phyloP scores from a whole-genome alignment of 1,140 invertebrate species.

The Pristionchus pacificus region DNA sequence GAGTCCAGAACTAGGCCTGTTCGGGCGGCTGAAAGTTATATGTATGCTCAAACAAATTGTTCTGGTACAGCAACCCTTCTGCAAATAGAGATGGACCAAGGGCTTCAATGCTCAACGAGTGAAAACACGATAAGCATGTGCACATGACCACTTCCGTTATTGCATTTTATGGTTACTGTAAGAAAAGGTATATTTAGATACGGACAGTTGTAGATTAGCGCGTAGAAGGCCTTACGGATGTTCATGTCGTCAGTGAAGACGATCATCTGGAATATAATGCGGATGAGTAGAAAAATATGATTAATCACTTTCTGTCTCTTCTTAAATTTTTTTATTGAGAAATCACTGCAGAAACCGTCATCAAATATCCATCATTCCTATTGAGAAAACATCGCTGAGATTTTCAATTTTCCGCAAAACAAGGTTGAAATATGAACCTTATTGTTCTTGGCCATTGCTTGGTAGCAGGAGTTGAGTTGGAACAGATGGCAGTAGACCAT shows the following conservation, averaged over 20 bases:
- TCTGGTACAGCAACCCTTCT: background rate
- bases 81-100: too few relatives aligned
- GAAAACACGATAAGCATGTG: too few relatives aligned
- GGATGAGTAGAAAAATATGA: too few relatives aligned
- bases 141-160: too few relatives aligned
- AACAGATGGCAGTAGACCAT: conserved; percentile 19
- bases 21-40: conserved; percentile 4
- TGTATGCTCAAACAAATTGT: too few relatives aligned
- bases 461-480: conserved; percentile 16
- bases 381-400: too few relatives aligned
- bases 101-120: too few relatives aligned
- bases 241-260: conserved; percentile 21
- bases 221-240: conserved; percentile 14
- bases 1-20: conserved; percentile 18
- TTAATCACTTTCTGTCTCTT: too few relatives aligned
- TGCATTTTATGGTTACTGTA: too few relatives aligned
- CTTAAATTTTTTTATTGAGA: too few relatives aligned
- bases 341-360: too few relatives aligned
- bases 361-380: background rate
- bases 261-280: conserved; percentile 7
- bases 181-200: background rate
- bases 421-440: background rate
- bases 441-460: conserved; percentile 21
- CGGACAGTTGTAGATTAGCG: conserved; percentile 16
- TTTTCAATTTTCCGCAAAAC: too few relatives aligned